These are phyloP conservation scores for Megaceryle torquata DNA, from an alignment of 2,113 vertebrate genomes.

Conservation along the genomic window DNA sequence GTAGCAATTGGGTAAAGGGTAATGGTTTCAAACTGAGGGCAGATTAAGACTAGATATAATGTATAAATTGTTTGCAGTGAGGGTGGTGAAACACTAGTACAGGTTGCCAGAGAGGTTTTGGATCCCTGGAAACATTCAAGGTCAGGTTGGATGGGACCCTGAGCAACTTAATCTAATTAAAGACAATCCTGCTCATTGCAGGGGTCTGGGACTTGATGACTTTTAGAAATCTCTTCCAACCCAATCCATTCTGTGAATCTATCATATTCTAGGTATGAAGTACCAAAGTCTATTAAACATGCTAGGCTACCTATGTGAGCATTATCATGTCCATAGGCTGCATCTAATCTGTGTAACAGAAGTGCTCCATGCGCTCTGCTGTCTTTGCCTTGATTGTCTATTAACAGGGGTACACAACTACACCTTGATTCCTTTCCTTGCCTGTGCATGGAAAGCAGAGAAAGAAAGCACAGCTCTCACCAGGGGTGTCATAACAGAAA, in stretches of 20 bases:
- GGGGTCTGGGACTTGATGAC: not conserved
- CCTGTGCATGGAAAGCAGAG: not conserved
- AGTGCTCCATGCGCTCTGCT: not conserved
- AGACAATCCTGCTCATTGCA: not conserved
- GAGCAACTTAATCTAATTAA: not conserved
- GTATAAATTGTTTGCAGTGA: not conserved
- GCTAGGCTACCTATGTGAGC: not conserved
- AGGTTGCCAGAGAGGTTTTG: not conserved
- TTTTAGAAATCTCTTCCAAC: not conserved
- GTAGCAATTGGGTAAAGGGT: not conserved
- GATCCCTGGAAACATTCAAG: not conserved
- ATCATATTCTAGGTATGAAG: not conserved
- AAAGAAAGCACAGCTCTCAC: not conserved
- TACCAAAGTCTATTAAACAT: not conserved
- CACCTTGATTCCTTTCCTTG: not conserved
- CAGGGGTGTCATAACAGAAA: rapidly evolving
- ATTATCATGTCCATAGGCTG: not conserved
- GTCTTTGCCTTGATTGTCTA: not conserved
- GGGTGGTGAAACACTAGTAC: not conserved
- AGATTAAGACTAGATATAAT: not conserved
- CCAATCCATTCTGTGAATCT: not conserved
- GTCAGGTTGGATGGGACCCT: rapidly evolving
- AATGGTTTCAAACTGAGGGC: not conserved
- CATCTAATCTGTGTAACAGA: not conserved
- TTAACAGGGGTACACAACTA: not conserved